These are phyloP conservation scores for Coelogynopora nodosa DNA, from an alignment of 2,888 invertebrate species.

Conservation along the genomic window DNA sequence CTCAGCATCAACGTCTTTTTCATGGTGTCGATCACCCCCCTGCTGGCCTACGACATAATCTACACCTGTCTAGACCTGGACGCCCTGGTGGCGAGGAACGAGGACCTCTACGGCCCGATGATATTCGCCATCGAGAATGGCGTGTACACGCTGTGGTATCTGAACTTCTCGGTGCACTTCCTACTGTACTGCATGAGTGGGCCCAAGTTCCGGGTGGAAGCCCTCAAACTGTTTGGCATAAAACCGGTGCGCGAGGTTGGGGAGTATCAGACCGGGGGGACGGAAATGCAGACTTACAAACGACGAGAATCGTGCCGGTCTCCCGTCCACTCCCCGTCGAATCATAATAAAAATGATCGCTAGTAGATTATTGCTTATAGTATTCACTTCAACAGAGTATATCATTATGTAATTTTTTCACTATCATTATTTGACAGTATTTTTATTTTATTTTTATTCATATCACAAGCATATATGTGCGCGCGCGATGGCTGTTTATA, in stretches of 20 bases:
- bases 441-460: too few species aligned
- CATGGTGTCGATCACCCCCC: constrained; percentile 39
- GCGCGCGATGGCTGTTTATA: too few species aligned
- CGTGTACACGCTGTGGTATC: constrained; percentile 37
- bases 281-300: not conserved
- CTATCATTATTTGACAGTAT: too few species aligned
- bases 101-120: not conserved
- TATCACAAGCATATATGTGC: too few species aligned
- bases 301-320: not conserved
- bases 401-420: too few species aligned
- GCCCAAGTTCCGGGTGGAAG: constrained; percentile 42
- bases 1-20: constrained; percentile 39
- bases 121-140: constrained; percentile 30
- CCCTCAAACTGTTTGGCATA: constrained; percentile 9
- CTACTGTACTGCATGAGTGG: constrained; percentile 43
- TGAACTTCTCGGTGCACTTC: constrained; percentile 44
- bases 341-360: too few species aligned
- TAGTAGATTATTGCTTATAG: too few species aligned
- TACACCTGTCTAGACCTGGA: not conserved
- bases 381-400: too few species aligned
- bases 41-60: constrained; percentile 34
- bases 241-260: not conserved
- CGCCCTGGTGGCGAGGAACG: not conserved
- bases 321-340: not conserved
- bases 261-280: not conserved